phyloP scores from a whole-genome alignment of 2,888 invertebrate genomes.

The Cantharis lateralis region DNA sequence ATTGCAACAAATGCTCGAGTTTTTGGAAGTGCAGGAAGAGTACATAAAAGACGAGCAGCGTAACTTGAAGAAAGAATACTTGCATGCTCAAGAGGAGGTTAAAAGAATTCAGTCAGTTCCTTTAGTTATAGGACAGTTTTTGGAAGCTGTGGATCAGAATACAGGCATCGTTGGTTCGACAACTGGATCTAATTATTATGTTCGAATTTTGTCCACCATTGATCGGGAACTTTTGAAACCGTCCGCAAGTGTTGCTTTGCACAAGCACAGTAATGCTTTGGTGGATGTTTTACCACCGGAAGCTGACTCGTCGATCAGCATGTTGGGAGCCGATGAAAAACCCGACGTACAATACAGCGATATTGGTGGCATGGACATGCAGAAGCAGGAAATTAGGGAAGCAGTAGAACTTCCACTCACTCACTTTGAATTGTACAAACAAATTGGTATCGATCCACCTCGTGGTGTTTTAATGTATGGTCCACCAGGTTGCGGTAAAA shows the following conservation, averaged over 20 bases:
- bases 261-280: constrained; percentile 99
- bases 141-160: constrained; percentile 99
- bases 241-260: constrained; percentile 96
- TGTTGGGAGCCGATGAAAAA: constrained; percentile 97
- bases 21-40: constrained; percentile 97
- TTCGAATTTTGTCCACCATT: constrained; percentile 96
- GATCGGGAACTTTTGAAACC: constrained; percentile 97
- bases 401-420: constrained; percentile 98
- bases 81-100: constrained; percentile 97
- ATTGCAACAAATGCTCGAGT: constrained; percentile 94
- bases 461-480: constrained; percentile 98
- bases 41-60: constrained; percentile 99
- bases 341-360: constrained; percentile 97
- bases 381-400: constrained; percentile 98
- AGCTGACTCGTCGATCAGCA: constrained; percentile 98
- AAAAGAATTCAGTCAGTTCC: constrained; percentile 99
- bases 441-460: constrained; percentile 98
- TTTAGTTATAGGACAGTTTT: constrained; percentile 96
- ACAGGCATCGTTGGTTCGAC: constrained; percentile 99
- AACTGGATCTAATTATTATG: constrained; percentile 99
- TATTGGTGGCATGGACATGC: constrained; percentile 99
- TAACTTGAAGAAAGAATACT: constrained; percentile 96
- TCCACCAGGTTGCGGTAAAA: constrained; percentile 99
- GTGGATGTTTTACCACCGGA: constrained; percentile 99
- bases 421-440: constrained; percentile 97